A percentile compares a stretch with the other conserved stretches of the same genome.
Evolutionary conservation across 2,113 vertebrate species (phyloP).

Genomic region (Cyphomyrus discorhynchus): DNA sequence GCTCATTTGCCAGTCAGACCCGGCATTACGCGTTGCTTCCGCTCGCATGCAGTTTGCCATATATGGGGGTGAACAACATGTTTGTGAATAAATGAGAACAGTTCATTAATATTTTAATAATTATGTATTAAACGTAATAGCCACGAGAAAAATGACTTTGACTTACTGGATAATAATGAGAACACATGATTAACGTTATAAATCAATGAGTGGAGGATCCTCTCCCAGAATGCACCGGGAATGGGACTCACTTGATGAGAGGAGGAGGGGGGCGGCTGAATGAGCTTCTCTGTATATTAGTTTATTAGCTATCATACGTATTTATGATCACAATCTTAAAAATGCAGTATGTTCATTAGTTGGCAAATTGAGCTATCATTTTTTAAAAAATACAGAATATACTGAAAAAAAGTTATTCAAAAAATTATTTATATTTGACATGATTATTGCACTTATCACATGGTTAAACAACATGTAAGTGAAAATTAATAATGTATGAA

Average conservation of each 20-base stretch:
- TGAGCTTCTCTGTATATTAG: background rate
- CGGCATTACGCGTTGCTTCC: background rate
- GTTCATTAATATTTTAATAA: background rate
- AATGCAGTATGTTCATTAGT: background rate
- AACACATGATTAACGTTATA: background rate
- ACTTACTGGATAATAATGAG: background rate
- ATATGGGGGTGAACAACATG: background rate
- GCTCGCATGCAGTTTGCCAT: background rate
- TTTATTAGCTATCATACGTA: background rate
- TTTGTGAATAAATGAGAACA: background rate
- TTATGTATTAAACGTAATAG: background rate
- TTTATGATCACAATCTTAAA: background rate
- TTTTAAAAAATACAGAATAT: background rate
- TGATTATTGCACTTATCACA: background rate
- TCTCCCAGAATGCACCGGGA: background rate
- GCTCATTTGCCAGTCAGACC: background rate
- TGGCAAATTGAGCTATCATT: background rate
- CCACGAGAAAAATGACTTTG: background rate
- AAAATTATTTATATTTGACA: background rate
- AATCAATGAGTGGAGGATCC: background rate
- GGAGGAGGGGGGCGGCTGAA: background rate
- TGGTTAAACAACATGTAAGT: background rate
- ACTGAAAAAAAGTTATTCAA: background rate
- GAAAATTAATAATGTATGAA: background rate
- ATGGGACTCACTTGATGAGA: background rate